A percentile compares a stretch with the other conserved stretches of the same genome.
These are phyloP conservation scores for Himalopsyche japonica DNA, from an alignment of 2,888 invertebrate genomes.

Conservation along the genomic window DNA sequence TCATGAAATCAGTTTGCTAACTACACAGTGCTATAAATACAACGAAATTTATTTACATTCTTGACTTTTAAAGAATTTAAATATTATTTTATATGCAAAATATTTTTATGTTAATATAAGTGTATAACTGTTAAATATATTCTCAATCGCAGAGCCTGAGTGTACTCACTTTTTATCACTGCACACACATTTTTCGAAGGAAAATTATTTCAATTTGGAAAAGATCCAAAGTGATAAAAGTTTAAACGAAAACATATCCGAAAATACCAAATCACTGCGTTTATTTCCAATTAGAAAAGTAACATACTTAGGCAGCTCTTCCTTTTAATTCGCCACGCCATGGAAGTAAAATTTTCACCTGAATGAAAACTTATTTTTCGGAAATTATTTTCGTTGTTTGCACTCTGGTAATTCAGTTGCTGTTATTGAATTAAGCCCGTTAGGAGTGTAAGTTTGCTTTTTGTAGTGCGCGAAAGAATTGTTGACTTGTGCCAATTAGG, in stretches of 20 bases:
- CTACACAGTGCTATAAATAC: too few species aligned
- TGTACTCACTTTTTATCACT: background rate
- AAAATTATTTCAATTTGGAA: background rate
- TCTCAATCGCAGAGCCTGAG: background rate
- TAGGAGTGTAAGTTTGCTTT: slow-evolving; percentile 55
- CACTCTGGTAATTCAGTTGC: slow-evolving; percentile 39
- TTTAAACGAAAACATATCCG: background rate
- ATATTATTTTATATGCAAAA: too few species aligned
- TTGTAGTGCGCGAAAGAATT: background rate
- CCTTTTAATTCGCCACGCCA: background rate
- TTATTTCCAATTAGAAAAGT: background rate
- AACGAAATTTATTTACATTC: too few species aligned
- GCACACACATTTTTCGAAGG: background rate
- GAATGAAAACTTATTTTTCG: background rate
- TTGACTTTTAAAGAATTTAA: too few species aligned
- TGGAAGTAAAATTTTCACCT: background rate
- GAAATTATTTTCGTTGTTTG: background rate
- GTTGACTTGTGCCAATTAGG: background rate
- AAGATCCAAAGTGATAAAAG: background rate
- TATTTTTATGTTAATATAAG: too few species aligned
- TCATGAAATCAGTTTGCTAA: too few species aligned
- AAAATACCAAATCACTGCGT: background rate
- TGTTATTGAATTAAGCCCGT: slow-evolving; percentile 62
- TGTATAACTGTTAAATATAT: too few species aligned
- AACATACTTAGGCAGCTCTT: background rate